These are phyloP conservation scores for Pogonocherus hispidulus DNA, from an alignment of 2,888 invertebrate genomes.

Conservation along the genomic window DNA sequence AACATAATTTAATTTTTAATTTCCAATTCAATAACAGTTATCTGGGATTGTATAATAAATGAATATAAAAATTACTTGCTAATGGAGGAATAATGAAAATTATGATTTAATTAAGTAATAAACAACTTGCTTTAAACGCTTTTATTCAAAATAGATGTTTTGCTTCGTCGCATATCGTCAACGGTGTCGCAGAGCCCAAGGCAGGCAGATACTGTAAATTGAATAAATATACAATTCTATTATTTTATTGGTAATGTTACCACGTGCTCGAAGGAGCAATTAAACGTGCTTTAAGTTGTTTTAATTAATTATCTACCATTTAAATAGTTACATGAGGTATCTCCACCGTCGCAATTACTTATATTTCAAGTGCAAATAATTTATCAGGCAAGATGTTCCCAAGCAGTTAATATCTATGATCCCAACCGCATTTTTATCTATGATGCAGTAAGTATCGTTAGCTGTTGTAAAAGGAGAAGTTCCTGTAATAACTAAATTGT, in stretches of 20 bases:
- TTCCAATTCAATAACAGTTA: too few relatives aligned
- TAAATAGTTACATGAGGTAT: slow-evolving; percentile 21
- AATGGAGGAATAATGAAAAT: slow-evolving; percentile 8
- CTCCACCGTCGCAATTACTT: slow-evolving; percentile 16
- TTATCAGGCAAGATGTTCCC: slow-evolving; percentile 1
- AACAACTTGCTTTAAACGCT: slow-evolving; percentile 2
- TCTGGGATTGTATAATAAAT: too few relatives aligned
- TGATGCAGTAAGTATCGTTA: slow-evolving; percentile 4
- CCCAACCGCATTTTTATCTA: slow-evolving; percentile 5
- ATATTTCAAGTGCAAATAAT: slow-evolving; percentile 12
- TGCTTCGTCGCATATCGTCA: slow-evolving; percentile 8
- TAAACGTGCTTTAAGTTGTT: slow-evolving; percentile 34
- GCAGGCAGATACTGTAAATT: slow-evolving; percentile 1
- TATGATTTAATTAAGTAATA: slow-evolving; percentile 10
- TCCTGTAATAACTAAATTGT: slow-evolving; percentile 10
- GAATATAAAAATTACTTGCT: neutral
- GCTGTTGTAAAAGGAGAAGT: neutral
- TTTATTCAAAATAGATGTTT: slow-evolving; percentile 19
- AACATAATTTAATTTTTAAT: too few relatives aligned
- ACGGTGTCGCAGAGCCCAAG: neutral
- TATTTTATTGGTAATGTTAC: slow-evolving; percentile 29
- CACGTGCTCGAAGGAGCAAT: slow-evolving; percentile 33
- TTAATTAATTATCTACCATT: slow-evolving; percentile 30
- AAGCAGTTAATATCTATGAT: slow-evolving; percentile 9
- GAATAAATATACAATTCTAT: slow-evolving; percentile 36